Conservation (phyloP, 1,140 invertebrate genomes). For the Bradynema listronoti region DNA sequence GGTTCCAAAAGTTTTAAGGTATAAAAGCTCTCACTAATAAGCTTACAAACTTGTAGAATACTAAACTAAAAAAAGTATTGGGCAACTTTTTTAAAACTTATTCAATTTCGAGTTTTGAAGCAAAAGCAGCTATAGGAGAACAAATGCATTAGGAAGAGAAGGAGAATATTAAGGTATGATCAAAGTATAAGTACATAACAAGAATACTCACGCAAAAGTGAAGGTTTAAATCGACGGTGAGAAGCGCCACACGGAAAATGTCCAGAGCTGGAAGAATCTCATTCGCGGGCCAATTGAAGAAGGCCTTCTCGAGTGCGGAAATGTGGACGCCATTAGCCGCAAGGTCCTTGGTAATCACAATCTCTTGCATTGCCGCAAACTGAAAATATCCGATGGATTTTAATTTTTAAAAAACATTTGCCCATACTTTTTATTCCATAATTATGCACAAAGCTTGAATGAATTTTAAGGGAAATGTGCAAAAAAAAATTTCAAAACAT, state of each 20-base stretch:
- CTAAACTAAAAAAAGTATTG: no score
- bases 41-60: no score
- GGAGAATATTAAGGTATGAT: not conserved
- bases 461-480: not conserved
- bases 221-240: slow-evolving; percentile 37
- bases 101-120: no score
- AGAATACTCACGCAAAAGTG: slow-evolving; percentile 36
- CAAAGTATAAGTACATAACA: slow-evolving; percentile 1
- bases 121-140: no score
- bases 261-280: slow-evolving; percentile 39
- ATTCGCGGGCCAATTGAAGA: slow-evolving; percentile 44
- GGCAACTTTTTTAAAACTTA: no score
- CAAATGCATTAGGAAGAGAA: no score
- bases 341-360: slow-evolving; percentile 10
- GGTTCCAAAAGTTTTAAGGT: not conserved
- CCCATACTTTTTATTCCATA: not conserved
- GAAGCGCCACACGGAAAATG: slow-evolving; percentile 43
- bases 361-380: slow-evolving; percentile 16
- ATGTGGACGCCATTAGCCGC: slow-evolving; percentile 24
- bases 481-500: no score
- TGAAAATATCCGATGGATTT: slow-evolving; percentile 9
- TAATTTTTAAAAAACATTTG: not conserved
- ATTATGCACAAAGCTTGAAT: slow-evolving; percentile 13
- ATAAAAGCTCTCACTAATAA: no score
- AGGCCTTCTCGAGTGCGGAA: slow-evolving; percentile 22